Evolutionary conservation across 2,797 vertebrate species (phyloP), one percentile per base, ranked within the genome.

Genomic region (Helicolenus hilgendorfi): DNA sequence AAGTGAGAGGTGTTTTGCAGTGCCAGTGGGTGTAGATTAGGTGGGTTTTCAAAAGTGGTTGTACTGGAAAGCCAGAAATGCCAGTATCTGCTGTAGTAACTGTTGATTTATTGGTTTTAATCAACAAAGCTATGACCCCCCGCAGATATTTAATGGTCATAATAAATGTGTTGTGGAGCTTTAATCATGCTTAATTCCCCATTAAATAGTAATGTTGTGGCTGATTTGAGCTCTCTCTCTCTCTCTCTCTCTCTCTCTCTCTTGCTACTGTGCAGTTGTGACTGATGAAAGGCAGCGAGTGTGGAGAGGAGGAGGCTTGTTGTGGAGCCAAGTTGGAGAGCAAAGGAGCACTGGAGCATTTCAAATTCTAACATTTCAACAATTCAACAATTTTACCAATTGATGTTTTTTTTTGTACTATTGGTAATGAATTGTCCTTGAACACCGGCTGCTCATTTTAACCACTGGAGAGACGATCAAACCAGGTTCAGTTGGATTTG

Each of bases 41-140:
- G 22, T 62, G 24, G 65, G 41, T 75, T 77, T 83, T 60, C n/a
- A 33, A 49, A 79, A 62, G 36, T 69, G 29, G 4, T 59, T 64
- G 41, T 49, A 18, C 36, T 68, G 10, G n/a, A 59, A 68, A 79
- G 26, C 29, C n/a, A 18, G 75, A 74, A 67, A 83, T 24, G 29
- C 60, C 49, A 72, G 11, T 67, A 65, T 77, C 63, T 75, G 70
- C 65, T 68, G 24, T 5, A 35, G 64, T 31, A 77, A 73, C 27
- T 83, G 76, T 53, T 64, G 72, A 87, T 83, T 83, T 87, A 91
- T 74, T 84, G 67, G 41, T 56, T 45, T 80, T 84, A 88, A 85
- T 90, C 59, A 84, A 72, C 63, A 83, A 64, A 83, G 79, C 38
- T 36, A 24, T 35, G 72, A 38, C 55, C 76, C 70, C 64, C 64